phyloP scores from a whole-genome alignment of 2,888 invertebrate genomes.

The Trachelus iudaicus region DNA sequence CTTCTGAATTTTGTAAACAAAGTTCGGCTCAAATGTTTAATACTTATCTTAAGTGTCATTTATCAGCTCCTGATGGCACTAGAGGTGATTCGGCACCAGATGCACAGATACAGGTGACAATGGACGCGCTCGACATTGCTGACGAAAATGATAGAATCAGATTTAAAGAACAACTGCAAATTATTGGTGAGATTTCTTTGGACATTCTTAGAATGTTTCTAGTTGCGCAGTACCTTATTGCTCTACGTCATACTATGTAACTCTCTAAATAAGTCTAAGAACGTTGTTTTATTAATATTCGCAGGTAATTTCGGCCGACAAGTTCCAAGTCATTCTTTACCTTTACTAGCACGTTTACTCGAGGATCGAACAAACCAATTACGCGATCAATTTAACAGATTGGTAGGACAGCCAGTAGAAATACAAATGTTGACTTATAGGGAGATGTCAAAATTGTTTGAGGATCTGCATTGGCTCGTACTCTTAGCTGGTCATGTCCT shows the following conservation, averaged over 20 bases:
- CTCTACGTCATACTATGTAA: not conserved
- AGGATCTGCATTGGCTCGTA: slow-evolving; percentile 91
- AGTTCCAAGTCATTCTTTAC: slow-evolving; percentile 74
- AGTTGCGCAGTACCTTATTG: not conserved
- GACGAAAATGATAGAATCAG: slow-evolving; percentile 76
- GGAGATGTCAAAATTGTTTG: slow-evolving; percentile 77
- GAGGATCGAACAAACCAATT: slow-evolving; percentile 74
- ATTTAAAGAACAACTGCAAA: slow-evolving; percentile 79
- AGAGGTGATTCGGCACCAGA: slow-evolving; percentile 57
- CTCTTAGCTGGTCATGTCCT: slow-evolving; percentile 79
- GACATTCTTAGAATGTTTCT: not conserved
- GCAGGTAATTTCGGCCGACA: slow-evolving; percentile 71
- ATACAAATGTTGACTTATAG: slow-evolving; percentile 39
- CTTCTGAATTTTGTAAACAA: slow-evolving; percentile 59
- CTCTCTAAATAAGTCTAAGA: not conserved
- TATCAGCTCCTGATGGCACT: slow-evolving; percentile 84
- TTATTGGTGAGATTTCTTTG: slow-evolving; percentile 70
- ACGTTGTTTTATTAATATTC: not conserved
- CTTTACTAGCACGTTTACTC: slow-evolving; percentile 75
- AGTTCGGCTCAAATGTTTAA: slow-evolving; percentile 76
- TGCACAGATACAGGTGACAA: not conserved
- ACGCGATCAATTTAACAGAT: slow-evolving; percentile 63
- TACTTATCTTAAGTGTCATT: slow-evolving; percentile 81
- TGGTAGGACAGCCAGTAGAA: slow-evolving; percentile 39
- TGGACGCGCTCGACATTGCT: slow-evolving; percentile 66